phyloP scores from a whole-genome alignment of 2,113 vertebrate species.

The Phylloscopus whistleri region DNA sequence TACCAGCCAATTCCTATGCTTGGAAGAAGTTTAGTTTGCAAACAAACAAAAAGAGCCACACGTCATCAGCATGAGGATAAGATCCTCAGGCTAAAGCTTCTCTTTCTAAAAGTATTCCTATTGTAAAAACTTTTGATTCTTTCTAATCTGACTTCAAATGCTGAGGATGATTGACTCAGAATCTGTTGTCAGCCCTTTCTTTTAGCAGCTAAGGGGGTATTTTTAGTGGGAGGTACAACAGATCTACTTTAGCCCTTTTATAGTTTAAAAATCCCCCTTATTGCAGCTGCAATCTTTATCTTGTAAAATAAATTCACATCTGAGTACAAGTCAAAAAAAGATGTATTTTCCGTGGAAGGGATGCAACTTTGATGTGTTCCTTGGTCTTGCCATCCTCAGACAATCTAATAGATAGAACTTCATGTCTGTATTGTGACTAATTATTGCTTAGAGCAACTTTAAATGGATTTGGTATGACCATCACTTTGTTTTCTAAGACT shows the following conservation, averaged over 20 bases:
- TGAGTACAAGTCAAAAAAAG: not conserved
- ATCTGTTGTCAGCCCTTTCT: not conserved
- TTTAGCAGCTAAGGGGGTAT: not conserved
- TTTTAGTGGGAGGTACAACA: not conserved
- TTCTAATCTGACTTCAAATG: not conserved
- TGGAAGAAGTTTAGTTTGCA: not conserved
- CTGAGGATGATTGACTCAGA: not conserved
- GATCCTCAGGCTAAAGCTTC: not conserved
- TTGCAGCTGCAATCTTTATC: not conserved
- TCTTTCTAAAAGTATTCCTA: not conserved
- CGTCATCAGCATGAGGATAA: not conserved
- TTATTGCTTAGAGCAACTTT: constrained; percentile 30
- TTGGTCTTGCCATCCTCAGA: constrained; percentile 13
- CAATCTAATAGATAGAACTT: constrained; percentile 51
- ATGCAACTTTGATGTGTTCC: not conserved
- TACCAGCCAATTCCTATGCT: not conserved
- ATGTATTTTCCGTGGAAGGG: not conserved
- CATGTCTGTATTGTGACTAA: not conserved
- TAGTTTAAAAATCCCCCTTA: not conserved
- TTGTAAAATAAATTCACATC: not conserved
- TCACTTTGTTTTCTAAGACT: not conserved
- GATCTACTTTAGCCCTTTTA: not conserved
- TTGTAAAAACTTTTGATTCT: not conserved
- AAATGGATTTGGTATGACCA: constrained; percentile 11
- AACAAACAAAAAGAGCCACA: not conserved